Evolutionary conservation across 1,140 invertebrate genomes (phyloP), one percentile per base, ranked within the genome.

Genomic region (Aradophagus sp.): DNA sequence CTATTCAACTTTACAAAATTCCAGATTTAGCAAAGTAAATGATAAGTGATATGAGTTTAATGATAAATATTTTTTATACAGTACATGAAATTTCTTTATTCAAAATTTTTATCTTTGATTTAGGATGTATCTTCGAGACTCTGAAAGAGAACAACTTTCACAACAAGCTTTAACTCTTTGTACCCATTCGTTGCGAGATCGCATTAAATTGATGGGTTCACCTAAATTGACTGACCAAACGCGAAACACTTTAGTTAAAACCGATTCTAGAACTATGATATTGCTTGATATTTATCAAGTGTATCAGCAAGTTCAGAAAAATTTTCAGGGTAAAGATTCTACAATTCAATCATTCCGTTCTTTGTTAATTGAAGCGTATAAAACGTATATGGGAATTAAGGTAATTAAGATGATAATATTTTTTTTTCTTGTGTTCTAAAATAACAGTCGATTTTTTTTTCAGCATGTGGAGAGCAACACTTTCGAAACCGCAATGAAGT

Each of bases 1-100:
- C 91, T 42, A 82, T 94, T 35, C 92, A 95, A 70, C 29, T 72
- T 5, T 15, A 62, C 56, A 91, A 91, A 79, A 90, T 88, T 36
- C 95, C 95, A 1, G 95, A 96, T 62, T 84, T 88, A 0, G 94
- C 93, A 68, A 96, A 94, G 90, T 94, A n/a, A n/a, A n/a, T n/a
- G n/a, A n/a, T n/a, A 26, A 32, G 15, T 63, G n/a, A n/a, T 32
- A 27, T 23, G 15, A 8, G 10, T 41, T 52, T 44, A 42, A 36
- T 8, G 20, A 4, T 23, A 4, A 8, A 5, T 23, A 5, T 23
- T 23, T 23, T 23, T 23, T 23, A 23, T 23, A 23, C 8, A 23
- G 4, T 23, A 23, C 20, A 23, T 8, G 8, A 23, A 23, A 23
- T 23, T 23, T 4, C 8, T 23, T 23, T 5, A 23, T 23, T 23